Evolutionary conservation across 2,797 vertebrate genomes (phyloP), one percentile per base, ranked within the genome.

Genomic region (Pangasius krempfi): DNA sequence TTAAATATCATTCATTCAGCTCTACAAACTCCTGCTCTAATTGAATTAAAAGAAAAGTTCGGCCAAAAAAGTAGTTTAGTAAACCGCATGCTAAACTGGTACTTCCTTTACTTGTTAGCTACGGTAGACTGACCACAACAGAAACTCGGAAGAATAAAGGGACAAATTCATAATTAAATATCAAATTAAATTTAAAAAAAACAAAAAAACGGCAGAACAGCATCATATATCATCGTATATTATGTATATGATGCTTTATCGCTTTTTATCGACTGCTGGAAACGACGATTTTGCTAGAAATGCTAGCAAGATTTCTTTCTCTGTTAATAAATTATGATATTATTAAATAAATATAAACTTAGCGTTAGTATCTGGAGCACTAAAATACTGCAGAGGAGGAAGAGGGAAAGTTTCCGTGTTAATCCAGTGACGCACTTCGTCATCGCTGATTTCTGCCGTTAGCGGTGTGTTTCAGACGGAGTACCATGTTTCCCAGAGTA

Each of bases 341-440:
- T 44, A 44, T 44, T 44, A 44, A 44, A 75, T 52, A 4, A 33
- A 18, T 20, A 3, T 27, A 54, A 33, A 16, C 18, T 52, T 54
- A 50, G 25, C 3, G 13, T 50, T 18, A 56, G 40, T 50, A 50
- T 50, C 73, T n/a, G n/a, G n/a, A 56, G 52, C 25, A 27, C 37
- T 60, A 64, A 47, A 40, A 62, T 60, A 27, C 80, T 88, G 68
- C 79, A n/a, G 64, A 50, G 66, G 66, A 52, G 3, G 54, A 60
- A n/a, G 66, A 25, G 47, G 14, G 40, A 84, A 75, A 16, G 37
- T 12, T 83, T 60, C 37, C 50, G 20, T 33, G 70, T 84, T 37
- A 9, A 83, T 47, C 44, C 54, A 33, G 27, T 20, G 6, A 56
- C 40, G 3, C 3, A 52, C 4, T 20, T 73, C 37, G 16, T n/a